Evolutionary conservation across 2,113 vertebrate genomes (phyloP), one percentile per base, ranked within the genome.

Genomic region (Corythaeola cristata): DNA sequence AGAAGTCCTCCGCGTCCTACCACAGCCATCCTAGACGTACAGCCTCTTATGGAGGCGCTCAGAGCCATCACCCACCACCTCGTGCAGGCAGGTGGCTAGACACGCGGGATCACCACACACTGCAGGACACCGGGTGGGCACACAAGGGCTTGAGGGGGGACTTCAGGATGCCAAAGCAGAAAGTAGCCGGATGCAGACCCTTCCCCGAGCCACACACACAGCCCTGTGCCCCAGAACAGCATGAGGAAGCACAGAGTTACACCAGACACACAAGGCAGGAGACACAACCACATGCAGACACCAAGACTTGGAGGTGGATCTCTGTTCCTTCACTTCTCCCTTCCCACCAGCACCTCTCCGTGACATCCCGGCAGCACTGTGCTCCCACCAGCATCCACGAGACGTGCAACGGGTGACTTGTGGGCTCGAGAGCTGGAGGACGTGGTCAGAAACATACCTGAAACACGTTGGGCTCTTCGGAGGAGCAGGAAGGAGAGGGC

Each of bases 71-170:
- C 1, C n/a, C 83, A 72, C 1, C 44, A 20, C 11, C 23, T 76
- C 3, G 0, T 5, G n/a, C 3, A 9, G 35, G 8, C 0, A n/a
- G 12, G 12, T 60, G 87, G 56, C 9, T 39, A 28, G 37, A 41
- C 39, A 60, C 5, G 0, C 0, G 0, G 52, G 23, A 35, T 28
- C 67, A 90, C 62, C n/a, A 6, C 0, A 15, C 28, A 9, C 3
- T 3, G 15, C 84, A 39, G 44, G 52, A 33, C 45, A n/a, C 13
- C 3, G 47, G 13, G 6, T 33, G 26, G 44, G 37, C 12, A 35
- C 9, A 12, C 1, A 5, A 66, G 24, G 37, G n/a, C 9, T 19
- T 32, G 28, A 68, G 33, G 22, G 21, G 15, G 5, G 58, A 52
- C 16, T 23, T 33, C 45, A 64, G 41, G 49, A 35, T 26, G 39